Conservation (phyloP, 2,797 vertebrate species). For the Acipenser ruthenus region DNA sequence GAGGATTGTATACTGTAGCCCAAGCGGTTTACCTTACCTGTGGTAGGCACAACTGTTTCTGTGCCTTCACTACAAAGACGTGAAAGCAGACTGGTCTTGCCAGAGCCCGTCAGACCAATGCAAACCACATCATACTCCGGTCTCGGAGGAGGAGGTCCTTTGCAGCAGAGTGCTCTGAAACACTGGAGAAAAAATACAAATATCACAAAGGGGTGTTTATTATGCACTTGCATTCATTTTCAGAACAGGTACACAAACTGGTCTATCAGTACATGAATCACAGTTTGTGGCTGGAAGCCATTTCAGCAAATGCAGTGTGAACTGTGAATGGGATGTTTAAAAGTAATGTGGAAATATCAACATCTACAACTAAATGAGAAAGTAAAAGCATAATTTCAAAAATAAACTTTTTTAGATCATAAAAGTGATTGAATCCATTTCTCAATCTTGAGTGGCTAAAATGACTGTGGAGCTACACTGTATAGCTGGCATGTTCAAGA, state of each 20-base stretch:
- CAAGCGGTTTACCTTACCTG: constrained; percentile 59
- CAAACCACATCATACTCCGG: constrained; percentile 98
- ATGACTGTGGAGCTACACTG: too few relatives aligned
- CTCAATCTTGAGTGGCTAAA: too few relatives aligned
- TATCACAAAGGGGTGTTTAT: too few relatives aligned
- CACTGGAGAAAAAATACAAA: constrained; percentile 56
- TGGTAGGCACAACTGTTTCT: constrained; percentile 80
- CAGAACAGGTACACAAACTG: constrained; percentile 45
- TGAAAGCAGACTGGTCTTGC: constrained; percentile 88
- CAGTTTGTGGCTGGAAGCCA: constrained; percentile 46
- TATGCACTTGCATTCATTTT: not conserved
- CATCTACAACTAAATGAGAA: constrained; percentile 49
- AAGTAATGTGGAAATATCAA: constrained; percentile 50
- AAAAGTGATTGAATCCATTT: too few relatives aligned
- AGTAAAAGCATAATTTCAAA: not conserved
- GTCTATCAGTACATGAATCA: constrained; percentile 65
- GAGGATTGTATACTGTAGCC: too few relatives aligned
- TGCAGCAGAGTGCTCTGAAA: constrained; percentile 97
- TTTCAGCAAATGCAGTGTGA: constrained; percentile 60
- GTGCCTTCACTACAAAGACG: constrained; percentile 84
- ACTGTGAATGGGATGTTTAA: constrained; percentile 62
- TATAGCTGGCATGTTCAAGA: too few relatives aligned
- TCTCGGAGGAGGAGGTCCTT: constrained; percentile 83
- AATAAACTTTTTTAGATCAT: too few relatives aligned
- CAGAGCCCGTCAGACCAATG: constrained; percentile 90